A percentile compares a stretch with the other conserved stretches of the same genome.
Evolutionary conservation across 2,888 invertebrate genomes (phyloP).

Genomic region (Drosophila koepferae): DNA sequence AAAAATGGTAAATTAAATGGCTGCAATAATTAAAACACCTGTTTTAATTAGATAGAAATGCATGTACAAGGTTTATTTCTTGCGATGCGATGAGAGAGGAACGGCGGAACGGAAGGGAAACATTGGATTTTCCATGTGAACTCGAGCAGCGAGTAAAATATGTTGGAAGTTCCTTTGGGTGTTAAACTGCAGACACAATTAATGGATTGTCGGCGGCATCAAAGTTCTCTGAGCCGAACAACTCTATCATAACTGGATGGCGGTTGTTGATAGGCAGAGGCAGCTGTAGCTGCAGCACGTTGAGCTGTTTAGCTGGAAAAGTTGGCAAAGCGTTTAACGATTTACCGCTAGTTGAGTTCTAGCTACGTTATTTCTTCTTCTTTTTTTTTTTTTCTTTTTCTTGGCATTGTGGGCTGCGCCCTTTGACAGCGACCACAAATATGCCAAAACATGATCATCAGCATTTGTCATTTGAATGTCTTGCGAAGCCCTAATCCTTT

Average conservation of each 20-base stretch:
- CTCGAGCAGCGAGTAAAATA: slow-evolving; percentile 30
- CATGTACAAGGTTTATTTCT: slow-evolving; percentile 33
- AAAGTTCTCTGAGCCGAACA: slow-evolving; percentile 56
- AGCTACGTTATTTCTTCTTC: slow-evolving; percentile 8
- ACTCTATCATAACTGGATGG: slow-evolving; percentile 56
- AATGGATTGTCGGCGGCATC: slow-evolving; percentile 66
- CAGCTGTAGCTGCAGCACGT: slow-evolving; percentile 61
- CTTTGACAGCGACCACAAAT: slow-evolving; percentile 66
- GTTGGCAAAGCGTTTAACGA: slow-evolving; percentile 42
- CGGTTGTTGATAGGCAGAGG: neutral
- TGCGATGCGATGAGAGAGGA: neutral
- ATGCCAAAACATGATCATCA: slow-evolving; percentile 77
- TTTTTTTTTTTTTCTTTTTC: neutral
- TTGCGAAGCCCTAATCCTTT: slow-evolving; percentile 60
- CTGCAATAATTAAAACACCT: slow-evolving; percentile 80
- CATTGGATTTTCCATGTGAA: slow-evolving; percentile 33
- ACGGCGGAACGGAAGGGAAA: neutral
- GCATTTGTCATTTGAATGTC: slow-evolving; percentile 55
- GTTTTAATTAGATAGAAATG: slow-evolving; percentile 80
- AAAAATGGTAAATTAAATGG: slow-evolving; percentile 63
- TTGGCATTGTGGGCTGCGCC: slow-evolving; percentile 25
- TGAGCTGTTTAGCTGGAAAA: slow-evolving; percentile 34
- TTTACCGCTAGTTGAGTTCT: slow-evolving; percentile 36
- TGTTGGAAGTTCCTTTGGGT: slow-evolving; percentile 67
- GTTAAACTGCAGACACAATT: slow-evolving; percentile 64